Conservation (phyloP, 2,797 vertebrate species). For the Sebastes dallii region DNA sequence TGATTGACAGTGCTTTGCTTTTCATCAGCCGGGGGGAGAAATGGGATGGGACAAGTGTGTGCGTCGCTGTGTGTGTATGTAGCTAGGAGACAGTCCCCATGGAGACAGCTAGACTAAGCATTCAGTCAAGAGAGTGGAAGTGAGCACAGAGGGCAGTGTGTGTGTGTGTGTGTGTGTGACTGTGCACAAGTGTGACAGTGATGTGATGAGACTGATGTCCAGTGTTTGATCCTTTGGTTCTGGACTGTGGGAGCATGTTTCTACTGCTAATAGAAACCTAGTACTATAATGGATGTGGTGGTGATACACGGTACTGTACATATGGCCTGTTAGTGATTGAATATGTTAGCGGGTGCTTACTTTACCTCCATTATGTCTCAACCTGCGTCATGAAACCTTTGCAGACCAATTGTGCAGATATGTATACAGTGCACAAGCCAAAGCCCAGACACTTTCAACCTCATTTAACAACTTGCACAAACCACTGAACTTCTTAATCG, state of each 20-base stretch:
- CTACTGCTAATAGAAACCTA: conserved; percentile 18
- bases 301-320: background rate
- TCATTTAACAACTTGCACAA: background rate
- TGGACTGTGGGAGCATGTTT: conserved; percentile 10
- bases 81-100: conserved; percentile 73
- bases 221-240: conserved; percentile 47
- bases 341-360: background rate
- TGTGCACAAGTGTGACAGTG: conserved; percentile 46
- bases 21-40: conserved; percentile 75
- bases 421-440: background rate
- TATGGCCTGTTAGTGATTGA: background rate
- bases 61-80: conserved; percentile 23
- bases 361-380: background rate
- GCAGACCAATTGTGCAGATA: background rate
- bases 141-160: conserved; percentile 37
- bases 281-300: background rate
- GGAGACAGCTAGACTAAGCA: conserved; percentile 63
- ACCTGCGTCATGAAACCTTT: background rate
- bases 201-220: conserved; percentile 63
- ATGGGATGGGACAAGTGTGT: conserved; percentile 67
- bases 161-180: too few species aligned
- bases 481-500: background rate
- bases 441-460: background rate
- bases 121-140: conserved; percentile 55
- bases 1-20: conserved; percentile 76